Base-by-base conservation (phyloP, 2,113 vertebrate genomes). In the Dicerorhinus sumatrensis region DNA sequence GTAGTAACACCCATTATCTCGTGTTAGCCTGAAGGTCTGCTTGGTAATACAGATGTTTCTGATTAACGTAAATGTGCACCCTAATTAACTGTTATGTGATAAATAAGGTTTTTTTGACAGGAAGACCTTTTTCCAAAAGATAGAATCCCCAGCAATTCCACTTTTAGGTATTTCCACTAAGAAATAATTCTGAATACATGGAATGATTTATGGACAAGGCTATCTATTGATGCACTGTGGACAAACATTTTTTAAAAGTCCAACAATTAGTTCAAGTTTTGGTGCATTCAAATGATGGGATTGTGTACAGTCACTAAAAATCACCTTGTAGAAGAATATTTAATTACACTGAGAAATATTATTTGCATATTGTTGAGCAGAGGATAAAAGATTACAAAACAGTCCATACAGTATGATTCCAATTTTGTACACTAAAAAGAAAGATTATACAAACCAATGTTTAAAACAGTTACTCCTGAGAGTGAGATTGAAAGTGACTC, bases 111-210 rank as follows among this genome's bases (percentile, higher is more conserved):
- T 69, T 42, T 89, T 79, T 25, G 42, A 58, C 31, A 90, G 79
- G 21, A 83, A 93, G 70, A 39, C 4, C 39, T 69, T 69, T 89
- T 92, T 76, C 69, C 69, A 89, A 89, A 96, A 62, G 63, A 69
- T 58, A 27, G 8, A 14, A 31, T 76, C 69, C 36, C 48, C 79
- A 84, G 54, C 42, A 63, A 77, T 79, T 70, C 27, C 54, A 86
- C n/a, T 62, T 70, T 79, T 60, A 62, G 13, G 6, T 48, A 76
- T 58, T 76, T 76, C 69, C 46, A 46, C 60, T 65, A 91, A 95
- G 42, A 79, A 69, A 95, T 79, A 27, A 79, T 51, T 95, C 42
- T 2, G 2, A 86, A 79, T 72, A 33, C 5, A 79, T 39, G 25
- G 42, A 62, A 8, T 58, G 5, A 83, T n/a, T 89, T 83, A n/a